phyloP scores from a whole-genome alignment of 2,113 vertebrate genomes.

The Nesogale talazaci region DNA sequence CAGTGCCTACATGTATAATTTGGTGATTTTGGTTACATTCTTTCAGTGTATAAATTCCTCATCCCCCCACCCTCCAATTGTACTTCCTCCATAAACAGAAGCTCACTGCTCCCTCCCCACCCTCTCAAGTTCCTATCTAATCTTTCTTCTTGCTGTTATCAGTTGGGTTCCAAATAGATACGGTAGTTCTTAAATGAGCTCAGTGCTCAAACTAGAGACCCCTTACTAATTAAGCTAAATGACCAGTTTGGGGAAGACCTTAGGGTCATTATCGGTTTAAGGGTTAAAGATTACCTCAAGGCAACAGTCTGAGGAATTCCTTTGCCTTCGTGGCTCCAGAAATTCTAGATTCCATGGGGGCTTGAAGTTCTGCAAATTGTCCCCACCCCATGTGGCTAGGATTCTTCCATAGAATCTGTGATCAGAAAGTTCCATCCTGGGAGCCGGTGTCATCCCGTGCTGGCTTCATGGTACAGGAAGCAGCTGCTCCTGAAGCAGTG shows the following conservation, averaged over 20 bases:
- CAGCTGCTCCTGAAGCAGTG: neutral
- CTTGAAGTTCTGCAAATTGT: neutral
- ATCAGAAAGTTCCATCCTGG: neutral
- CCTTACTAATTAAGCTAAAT: neutral
- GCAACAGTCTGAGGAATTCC: too few species aligned
- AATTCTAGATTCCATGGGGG: neutral
- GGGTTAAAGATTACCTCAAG: too few species aligned
- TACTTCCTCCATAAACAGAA: neutral
- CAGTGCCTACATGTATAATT: neutral
- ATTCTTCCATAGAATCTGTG: neutral
- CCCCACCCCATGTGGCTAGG: neutral
- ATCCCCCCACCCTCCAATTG: neutral
- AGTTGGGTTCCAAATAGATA: neutral
- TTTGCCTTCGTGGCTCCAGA: neutral
- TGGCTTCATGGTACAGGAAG: neutral
- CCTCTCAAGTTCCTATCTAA: neutral
- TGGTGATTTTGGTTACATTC: neutral
- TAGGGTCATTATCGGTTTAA: neutral
- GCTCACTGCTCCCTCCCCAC: neutral
- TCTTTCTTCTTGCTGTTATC: neutral
- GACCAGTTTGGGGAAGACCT: neutral
- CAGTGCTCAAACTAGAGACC: neutral
- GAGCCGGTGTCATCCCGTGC: neutral
- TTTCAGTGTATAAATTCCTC: neutral
- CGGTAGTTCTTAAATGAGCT: neutral